Conservation (phyloP, 2,113 vertebrate species). For the Conger conger region DNA sequence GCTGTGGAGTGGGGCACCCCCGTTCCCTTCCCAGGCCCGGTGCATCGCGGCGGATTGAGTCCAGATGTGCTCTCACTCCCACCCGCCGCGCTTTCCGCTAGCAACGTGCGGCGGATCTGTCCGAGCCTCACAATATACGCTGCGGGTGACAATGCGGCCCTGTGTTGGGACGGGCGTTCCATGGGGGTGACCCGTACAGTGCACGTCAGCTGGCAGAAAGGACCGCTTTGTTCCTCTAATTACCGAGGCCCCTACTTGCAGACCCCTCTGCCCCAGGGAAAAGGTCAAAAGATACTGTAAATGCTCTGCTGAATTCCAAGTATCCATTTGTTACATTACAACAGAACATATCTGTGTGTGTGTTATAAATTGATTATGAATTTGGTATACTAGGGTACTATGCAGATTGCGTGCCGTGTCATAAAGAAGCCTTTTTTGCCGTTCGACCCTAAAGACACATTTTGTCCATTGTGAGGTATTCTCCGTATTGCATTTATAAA, state of each 20-base stretch:
- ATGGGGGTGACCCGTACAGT: conserved; percentile 15
- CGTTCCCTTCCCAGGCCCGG: neutral
- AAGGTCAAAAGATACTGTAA: neutral
- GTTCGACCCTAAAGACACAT: neutral
- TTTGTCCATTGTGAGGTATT: neutral
- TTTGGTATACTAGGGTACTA: no score
- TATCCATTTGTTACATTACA: neutral
- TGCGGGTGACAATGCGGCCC: conserved; percentile 40
- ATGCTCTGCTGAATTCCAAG: neutral
- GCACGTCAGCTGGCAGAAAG: conserved; percentile 29
- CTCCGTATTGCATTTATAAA: neutral
- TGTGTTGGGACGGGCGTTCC: conserved; percentile 42
- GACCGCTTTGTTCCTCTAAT: conserved; percentile 38
- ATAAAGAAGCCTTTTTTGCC: neutral
- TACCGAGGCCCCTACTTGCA: conserved; percentile 5
- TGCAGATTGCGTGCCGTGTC: neutral
- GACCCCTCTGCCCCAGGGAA: neutral
- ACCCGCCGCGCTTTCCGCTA: conserved; percentile 1
- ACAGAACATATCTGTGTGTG: neutral
- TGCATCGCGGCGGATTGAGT: conserved; percentile 29
- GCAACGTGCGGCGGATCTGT: conserved; percentile 40
- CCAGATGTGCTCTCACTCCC: conserved; percentile 53
- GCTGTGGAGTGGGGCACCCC: neutral
- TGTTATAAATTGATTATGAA: no score
- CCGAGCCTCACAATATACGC: conserved; percentile 42